These are phyloP conservation scores for Theocolax elegans DNA, from an alignment of 1,140 invertebrate genomes.

Conservation along the genomic window DNA sequence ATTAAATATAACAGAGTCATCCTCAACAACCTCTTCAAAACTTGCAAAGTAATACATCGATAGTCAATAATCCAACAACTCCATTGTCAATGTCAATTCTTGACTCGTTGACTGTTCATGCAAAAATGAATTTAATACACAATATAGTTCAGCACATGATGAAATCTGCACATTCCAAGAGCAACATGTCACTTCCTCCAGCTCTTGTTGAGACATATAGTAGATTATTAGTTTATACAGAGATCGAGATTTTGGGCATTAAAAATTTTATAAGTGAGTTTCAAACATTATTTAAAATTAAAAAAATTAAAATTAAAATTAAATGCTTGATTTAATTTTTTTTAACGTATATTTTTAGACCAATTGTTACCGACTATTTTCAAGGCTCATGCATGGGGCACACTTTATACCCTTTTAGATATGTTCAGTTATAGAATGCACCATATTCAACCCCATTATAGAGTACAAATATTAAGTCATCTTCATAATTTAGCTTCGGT, in stretches of 20 bases:
- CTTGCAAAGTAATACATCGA: slow-evolving; percentile 66
- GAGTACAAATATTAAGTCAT: slow-evolving; percentile 91
- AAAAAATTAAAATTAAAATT: too few relatives aligned
- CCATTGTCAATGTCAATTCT: slow-evolving; percentile 93
- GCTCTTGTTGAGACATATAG: slow-evolving; percentile 96
- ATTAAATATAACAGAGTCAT: slow-evolving; percentile 55
- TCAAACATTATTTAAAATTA: slow-evolving; percentile 49
- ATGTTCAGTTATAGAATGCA: slow-evolving; percentile 97
- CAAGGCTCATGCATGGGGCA: slow-evolving; percentile 93
- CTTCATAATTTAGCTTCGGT: slow-evolving; percentile 88
- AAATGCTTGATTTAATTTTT: too few relatives aligned
- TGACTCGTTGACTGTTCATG: slow-evolving; percentile 94
- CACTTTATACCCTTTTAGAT: slow-evolving; percentile 92
- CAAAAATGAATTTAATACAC: slow-evolving; percentile 97
- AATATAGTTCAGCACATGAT: slow-evolving; percentile 90
- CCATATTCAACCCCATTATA: slow-evolving; percentile 95
- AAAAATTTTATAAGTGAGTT: slow-evolving; percentile 95
- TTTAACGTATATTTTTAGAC: slow-evolving; percentile 66
- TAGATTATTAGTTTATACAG: slow-evolving; percentile 91
- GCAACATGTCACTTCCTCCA: slow-evolving; percentile 84
- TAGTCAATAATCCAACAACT: slow-evolving; percentile 75
- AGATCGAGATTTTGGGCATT: slow-evolving; percentile 96
- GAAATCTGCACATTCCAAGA: slow-evolving; percentile 87
- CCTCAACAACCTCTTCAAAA: slow-evolving; percentile 62
- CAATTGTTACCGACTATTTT: slow-evolving; percentile 91